Evolutionary conservation across 2,888 invertebrate species (phyloP).

Genomic region (Sinopyrophorus schimmeli): DNA sequence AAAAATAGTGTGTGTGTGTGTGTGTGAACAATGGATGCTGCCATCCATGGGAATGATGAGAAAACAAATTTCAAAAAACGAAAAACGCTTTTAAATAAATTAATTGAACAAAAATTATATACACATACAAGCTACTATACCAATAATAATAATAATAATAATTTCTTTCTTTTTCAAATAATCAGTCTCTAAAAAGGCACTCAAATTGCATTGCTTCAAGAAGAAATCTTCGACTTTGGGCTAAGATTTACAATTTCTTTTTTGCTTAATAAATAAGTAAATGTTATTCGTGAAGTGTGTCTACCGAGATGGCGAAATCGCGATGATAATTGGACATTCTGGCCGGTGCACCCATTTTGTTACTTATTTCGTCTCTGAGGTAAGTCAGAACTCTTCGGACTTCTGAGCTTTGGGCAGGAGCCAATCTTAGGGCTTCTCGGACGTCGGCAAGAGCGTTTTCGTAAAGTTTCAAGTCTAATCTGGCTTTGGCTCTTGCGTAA

Average conservation of each 20-base stretch:
- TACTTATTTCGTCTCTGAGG: constrained; percentile 73
- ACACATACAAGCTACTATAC: constrained; percentile 38
- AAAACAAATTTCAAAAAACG: constrained; percentile 36
- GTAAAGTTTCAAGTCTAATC: constrained; percentile 72
- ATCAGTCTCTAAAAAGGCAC: constrained; percentile 33
- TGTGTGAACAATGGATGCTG: too few species aligned
- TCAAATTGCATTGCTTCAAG: constrained; percentile 22
- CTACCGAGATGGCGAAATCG: constrained; percentile 52
- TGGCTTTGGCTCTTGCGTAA: constrained; percentile 88
- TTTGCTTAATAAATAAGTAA: too few species aligned
- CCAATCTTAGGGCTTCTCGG: constrained; percentile 74
- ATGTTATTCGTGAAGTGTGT: constrained; percentile 52
- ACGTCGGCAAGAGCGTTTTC: constrained; percentile 81
- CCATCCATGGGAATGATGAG: constrained; percentile 47
- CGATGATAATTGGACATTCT: constrained; percentile 43
- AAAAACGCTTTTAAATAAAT: constrained; percentile 44
- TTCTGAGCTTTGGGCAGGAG: constrained; percentile 73
- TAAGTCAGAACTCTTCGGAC: constrained; percentile 73
- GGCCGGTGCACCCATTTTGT: constrained; percentile 52
- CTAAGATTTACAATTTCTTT: too few species aligned
- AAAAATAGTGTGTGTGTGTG: constrained; percentile 36
- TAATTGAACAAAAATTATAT: constrained; percentile 41
- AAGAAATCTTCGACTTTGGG: too few species aligned
- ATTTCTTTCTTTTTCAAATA: constrained; percentile 24
- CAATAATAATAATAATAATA: constrained; percentile 36